Conservation (phyloP, 2,797 vertebrate genomes). For the Parauchenoglanis punctatus region DNA sequence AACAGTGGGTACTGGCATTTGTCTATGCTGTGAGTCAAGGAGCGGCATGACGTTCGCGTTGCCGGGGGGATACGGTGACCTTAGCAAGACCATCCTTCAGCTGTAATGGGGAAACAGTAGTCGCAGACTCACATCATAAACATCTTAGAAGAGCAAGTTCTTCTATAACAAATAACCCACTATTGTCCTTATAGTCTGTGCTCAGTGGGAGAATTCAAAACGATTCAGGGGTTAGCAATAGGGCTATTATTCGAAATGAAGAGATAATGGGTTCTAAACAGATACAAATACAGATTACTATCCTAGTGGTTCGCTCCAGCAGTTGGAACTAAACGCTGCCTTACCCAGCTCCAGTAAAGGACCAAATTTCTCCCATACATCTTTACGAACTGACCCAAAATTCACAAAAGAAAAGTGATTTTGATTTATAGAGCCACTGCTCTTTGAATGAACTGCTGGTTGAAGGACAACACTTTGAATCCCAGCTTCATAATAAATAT, state of each 20-base stretch:
- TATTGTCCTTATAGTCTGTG: neutral
- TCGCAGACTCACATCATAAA: constrained; percentile 49
- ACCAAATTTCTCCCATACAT: neutral
- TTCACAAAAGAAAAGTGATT: neutral
- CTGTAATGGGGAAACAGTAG: constrained; percentile 48
- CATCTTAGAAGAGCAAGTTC: constrained; percentile 56
- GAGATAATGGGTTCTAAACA: neutral
- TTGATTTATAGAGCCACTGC: neutral
- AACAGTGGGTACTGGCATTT: constrained; percentile 72
- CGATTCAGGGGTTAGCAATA: neutral
- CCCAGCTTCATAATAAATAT: neutral
- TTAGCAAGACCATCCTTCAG: constrained; percentile 67
- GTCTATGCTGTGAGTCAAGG: constrained; percentile 57
- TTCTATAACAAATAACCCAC: constrained; percentile 39
- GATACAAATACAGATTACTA: neutral
- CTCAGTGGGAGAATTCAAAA: constrained; percentile 1
- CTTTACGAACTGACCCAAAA: neutral
- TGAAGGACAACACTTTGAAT: neutral
- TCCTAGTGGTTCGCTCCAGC: neutral
- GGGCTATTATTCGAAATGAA: neutral
- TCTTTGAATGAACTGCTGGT: neutral
- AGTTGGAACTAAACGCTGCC: neutral
- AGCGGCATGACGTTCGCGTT: constrained; percentile 66
- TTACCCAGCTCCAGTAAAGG: too few species aligned
- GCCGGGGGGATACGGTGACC: constrained; percentile 73